Conservation (phyloP, 2,113 vertebrate genomes). For the Phaethornis superciliosus region DNA sequence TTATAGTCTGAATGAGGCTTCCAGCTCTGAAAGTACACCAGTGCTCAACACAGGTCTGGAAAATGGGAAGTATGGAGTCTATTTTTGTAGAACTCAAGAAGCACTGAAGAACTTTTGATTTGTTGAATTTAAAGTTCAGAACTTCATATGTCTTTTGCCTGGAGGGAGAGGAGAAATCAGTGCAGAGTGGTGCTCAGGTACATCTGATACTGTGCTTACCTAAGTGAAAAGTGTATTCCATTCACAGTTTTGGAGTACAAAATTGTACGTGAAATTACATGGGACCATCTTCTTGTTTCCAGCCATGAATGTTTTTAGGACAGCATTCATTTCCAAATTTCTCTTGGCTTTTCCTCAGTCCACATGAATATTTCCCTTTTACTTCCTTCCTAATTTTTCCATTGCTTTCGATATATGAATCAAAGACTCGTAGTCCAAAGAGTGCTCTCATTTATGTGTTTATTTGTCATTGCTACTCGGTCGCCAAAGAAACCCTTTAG, state of each 20-base stretch:
- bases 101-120: background rate
- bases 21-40: background rate
- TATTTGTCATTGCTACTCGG: background rate
- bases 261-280: background rate
- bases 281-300: background rate
- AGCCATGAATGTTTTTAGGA: rapidly evolving
- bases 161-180: background rate
- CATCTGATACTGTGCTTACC: background rate
- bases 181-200: background rate
- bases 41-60: background rate
- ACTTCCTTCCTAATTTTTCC: background rate
- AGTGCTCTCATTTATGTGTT: background rate
- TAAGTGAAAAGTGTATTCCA: background rate
- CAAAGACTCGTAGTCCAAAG: rapidly evolving
- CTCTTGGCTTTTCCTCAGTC: background rate
- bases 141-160: background rate
- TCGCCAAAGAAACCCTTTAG: background rate
- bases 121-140: background rate
- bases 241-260: background rate
- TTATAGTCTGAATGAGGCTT: background rate
- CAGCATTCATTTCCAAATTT: background rate
- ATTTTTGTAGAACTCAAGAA: background rate
- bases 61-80: background rate
- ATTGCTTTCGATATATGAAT: background rate
- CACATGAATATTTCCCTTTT: background rate